Base-by-base conservation (phyloP, 2,888 invertebrate species). In the Bombylius major region DNA sequence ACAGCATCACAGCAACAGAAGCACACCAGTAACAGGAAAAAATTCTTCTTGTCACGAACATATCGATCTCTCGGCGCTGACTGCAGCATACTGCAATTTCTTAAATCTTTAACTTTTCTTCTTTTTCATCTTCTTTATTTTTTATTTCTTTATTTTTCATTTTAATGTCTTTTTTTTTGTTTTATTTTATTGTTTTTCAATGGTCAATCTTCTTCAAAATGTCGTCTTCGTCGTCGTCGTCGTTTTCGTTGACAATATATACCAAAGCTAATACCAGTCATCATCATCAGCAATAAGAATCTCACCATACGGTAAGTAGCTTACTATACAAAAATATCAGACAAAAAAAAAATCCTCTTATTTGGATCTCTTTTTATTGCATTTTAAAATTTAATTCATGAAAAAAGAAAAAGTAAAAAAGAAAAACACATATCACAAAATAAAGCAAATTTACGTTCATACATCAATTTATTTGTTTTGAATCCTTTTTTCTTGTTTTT, bases 401-500 rank as follows among this genome's bases (percentile, higher is more conserved):
- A 23, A 23, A 23, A 23, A 23, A n/a, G n/a, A n/a, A 23, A 23
- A 23, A 2, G 23, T 23, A 23, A 23, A 23, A 23, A 23, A 23
- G 3, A 23, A 23, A 23, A 23, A 23, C 1, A 23, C 23, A 23
- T 3, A 23, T 23, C 23, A 3, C 23, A 23, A 23, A 23, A 23
- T 23, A 23, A 23, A 23, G 8, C 34, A 45, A 50, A 50, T 45
- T 44, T 50, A 50, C 50, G 45, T 54, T 13, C 14, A 33, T 46
- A 54, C 54, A 54, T 50, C 54, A 54, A 54, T 54, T 54, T 54
- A 54, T 54, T 50, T 54, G 54, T 54, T 54, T 54, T 33, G 50
- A 54, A 50, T 54, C 50, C 50, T 54, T 45, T 50, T 50, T 50
- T 54, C 31, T 50, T 46, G 1, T 8, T 8, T 36, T 36, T 36